Evolutionary conservation across 1,140 invertebrate genomes (phyloP), one percentile per base, ranked within the genome.

Genomic region (Drosophila leontia): DNA sequence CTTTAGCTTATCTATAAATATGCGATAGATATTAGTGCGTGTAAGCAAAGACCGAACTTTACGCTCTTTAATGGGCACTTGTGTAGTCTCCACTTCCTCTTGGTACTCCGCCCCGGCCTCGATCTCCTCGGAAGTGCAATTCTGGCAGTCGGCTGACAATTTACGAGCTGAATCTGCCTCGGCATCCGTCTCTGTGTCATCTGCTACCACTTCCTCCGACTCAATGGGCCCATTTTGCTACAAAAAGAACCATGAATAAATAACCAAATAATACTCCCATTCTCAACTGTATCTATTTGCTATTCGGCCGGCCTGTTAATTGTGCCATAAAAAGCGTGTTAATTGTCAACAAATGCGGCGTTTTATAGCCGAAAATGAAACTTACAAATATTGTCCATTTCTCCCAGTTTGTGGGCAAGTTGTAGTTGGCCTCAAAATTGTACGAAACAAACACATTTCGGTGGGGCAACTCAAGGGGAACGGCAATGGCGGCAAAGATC

Each of bases 401-500:
- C 42, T 68, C 60, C 87, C 85, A 92, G 23, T 78, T 91, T 2
- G 53, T 26, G n/a, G 91, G 90, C 7, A 96, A 92, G 70, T 85
- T 91, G 92, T 96, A 96, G 91, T 95, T 96, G 1, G 95, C 95
- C 91, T 97, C 96, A 82, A 96, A 96, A 87, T 96, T 96, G 83
- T 96, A 96, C 0, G 96, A 96, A 17, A 96, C 92, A 71, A 96
- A 96, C 41, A 96, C 94, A 76, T 96, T 95, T 75, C 95, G 95
- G 78, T 95, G 94, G 2, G 95, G 95, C 42, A 96, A 93, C 81
- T 96, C 95, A n/a, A 96, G 84, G 0, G 96, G 96, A 29, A 96
- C 94, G 0, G 96, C 95, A 39, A 96, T 92, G 0, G 96, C 96
- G 23, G 96, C 80, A 92, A 96, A 96, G 55, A 96, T 72, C 91